These are phyloP conservation scores for Scarus forsteni DNA, from an alignment of 2,797 vertebrate species.

Conservation along the genomic window DNA sequence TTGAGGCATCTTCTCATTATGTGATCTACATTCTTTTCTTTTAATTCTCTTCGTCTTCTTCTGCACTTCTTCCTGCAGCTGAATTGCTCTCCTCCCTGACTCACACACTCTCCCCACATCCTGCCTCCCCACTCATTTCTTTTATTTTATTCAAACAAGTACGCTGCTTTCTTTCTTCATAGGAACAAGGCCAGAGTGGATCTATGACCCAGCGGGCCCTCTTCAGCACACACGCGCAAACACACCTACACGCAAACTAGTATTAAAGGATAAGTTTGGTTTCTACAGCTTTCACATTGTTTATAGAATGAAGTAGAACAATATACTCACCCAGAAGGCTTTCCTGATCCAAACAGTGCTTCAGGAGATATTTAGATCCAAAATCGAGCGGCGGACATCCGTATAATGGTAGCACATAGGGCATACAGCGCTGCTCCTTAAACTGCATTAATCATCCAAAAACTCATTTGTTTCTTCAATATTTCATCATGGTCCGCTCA, in stretches of 20 bases:
- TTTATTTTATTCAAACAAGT: conserved; percentile 68
- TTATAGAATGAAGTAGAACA: too few species aligned
- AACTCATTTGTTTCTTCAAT: too few species aligned
- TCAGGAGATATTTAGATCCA: too few species aligned
- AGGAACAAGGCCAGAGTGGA: conserved; percentile 50
- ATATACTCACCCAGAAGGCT: too few species aligned
- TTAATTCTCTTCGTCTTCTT: conserved; percentile 1
- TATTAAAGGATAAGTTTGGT: too few species aligned
- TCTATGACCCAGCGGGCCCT: conserved; percentile 37
- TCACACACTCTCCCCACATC: conserved; percentile 37
- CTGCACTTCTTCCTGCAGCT: conserved; percentile 20
- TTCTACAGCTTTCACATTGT: too few species aligned
- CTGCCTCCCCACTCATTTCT: conserved; percentile 53
- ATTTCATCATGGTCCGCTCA: too few species aligned
- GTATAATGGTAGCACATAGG: too few species aligned
- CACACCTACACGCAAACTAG: conserved; percentile 36
- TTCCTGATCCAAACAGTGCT: too few species aligned
- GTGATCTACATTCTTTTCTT: conserved; percentile 14
- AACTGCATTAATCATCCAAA: too few species aligned
- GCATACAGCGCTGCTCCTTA: too few species aligned
- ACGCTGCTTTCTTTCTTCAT: conserved; percentile 50
- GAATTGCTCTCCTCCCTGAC: conserved; percentile 65
- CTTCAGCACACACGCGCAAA: conserved; percentile 41
- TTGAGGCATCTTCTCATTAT: conserved; percentile 13
- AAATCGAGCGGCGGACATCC: too few species aligned